These are phyloP conservation scores for Dasypogon diadema DNA, from an alignment of 2,888 invertebrate species.

Conservation along the genomic window DNA sequence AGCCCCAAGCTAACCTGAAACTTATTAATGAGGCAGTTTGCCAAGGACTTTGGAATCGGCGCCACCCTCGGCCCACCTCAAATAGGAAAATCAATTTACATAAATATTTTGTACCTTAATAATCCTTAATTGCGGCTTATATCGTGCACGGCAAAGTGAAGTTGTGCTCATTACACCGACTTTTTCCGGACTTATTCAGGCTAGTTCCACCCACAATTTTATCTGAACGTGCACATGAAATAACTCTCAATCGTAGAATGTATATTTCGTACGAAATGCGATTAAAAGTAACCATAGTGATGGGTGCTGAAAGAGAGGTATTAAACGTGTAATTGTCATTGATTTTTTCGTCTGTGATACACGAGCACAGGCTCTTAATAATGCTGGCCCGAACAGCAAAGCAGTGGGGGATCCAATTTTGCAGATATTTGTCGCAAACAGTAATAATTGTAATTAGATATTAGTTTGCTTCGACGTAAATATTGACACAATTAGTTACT, in stretches of 20 bases:
- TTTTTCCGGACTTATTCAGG: slow-evolving; percentile 4
- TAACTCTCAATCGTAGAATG: neutral
- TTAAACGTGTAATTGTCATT: slow-evolving; percentile 35
- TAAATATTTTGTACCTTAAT: slow-evolving; percentile 52
- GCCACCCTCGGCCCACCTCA: neutral
- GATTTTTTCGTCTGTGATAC: slow-evolving; percentile 21
- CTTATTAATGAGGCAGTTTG: slow-evolving; percentile 48
- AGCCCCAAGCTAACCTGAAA: slow-evolving; percentile 3
- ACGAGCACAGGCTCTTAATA: no score
- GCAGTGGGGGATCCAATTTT: neutral
- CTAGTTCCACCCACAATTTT: slow-evolving; percentile 6
- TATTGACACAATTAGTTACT: neutral
- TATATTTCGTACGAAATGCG: slow-evolving; percentile 11
- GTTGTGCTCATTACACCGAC: slow-evolving; percentile 28
- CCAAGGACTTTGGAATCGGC: slow-evolving; percentile 15
- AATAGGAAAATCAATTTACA: slow-evolving; percentile 51
- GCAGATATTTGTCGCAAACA: neutral
- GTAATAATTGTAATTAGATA: neutral
- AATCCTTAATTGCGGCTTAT: slow-evolving; percentile 50
- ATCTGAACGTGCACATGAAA: neutral
- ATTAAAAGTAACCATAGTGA: slow-evolving; percentile 44
- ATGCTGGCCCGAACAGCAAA: no score
- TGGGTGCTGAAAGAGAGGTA: slow-evolving; percentile 9
- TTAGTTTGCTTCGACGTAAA: neutral
- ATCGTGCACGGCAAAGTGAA: slow-evolving; percentile 17